A percentile compares a stretch with the other conserved stretches of the same genome.
Conservation (phyloP, 2,888 invertebrate genomes). For the Alitta virens region DNA sequence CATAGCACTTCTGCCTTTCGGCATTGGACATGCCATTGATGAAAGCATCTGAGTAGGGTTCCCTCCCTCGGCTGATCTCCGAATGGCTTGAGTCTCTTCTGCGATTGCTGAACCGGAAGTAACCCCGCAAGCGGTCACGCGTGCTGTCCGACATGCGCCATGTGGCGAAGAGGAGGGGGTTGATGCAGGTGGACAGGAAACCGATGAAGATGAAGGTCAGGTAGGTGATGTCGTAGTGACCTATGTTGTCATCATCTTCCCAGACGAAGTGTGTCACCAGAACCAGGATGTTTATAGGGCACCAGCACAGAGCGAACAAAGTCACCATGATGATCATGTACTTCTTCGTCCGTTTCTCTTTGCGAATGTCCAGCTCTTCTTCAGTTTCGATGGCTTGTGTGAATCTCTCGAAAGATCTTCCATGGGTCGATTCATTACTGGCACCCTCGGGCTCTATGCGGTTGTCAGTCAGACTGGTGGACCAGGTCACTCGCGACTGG, state of each 20-base stretch:
- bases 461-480: slow-evolving; percentile 19
- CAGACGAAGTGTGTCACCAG: slow-evolving; percentile 66
- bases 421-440: slow-evolving; percentile 14
- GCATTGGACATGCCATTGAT: too few relatives aligned
- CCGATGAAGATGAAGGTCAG: slow-evolving; percentile 71
- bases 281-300: slow-evolving; percentile 66
- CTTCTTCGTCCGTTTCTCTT: slow-evolving; percentile 69
- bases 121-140: slow-evolving; percentile 46
- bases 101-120: slow-evolving; percentile 41
- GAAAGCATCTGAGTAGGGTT: background rate
- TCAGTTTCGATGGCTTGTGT: slow-evolving; percentile 14
- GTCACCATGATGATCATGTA: slow-evolving; percentile 69
- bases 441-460: slow-evolving; percentile 26
- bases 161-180: slow-evolving; percentile 66
- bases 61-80: background rate
- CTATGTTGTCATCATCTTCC: slow-evolving; percentile 70
- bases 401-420: background rate
- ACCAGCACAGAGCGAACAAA: slow-evolving; percentile 67
- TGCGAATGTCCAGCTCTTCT: slow-evolving; percentile 51
- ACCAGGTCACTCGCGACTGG: slow-evolving; percentile 29
- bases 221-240: slow-evolving; percentile 69
- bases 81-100: background rate
- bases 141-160: slow-evolving; percentile 62
- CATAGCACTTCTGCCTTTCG: too few relatives aligned
- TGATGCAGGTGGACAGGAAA: slow-evolving; percentile 68